Conservation (phyloP, 2,113 vertebrate genomes). For the Sinocyclocheilus anshuiensis region DNA sequence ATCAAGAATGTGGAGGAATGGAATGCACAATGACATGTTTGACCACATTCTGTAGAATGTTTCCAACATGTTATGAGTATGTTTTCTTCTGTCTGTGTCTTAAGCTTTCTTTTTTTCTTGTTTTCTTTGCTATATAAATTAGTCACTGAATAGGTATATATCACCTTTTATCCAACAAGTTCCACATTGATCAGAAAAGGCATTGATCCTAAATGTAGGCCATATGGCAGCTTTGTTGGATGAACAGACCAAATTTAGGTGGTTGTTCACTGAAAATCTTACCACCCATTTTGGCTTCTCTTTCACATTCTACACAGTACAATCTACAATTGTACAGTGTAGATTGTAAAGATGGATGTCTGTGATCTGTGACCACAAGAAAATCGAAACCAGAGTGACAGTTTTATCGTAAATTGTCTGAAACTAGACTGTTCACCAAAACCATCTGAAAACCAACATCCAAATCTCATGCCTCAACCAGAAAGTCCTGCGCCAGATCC, state of each 20-base stretch:
- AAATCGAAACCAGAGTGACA: no score
- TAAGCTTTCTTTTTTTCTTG: neutral
- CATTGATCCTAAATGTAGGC: neutral
- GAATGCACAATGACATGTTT: neutral
- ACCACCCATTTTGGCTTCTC: neutral
- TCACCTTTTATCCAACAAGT: neutral
- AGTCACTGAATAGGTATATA: neutral
- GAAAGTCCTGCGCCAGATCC: constrained; percentile 65
- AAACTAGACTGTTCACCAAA: no score
- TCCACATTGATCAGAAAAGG: neutral
- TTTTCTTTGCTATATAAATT: neutral
- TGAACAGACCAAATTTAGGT: neutral
- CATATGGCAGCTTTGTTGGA: neutral
- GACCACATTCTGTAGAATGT: neutral
- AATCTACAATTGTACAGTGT: no score
- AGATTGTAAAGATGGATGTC: no score
- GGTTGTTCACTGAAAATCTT: neutral
- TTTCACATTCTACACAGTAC: neutral
- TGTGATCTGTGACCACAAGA: no score
- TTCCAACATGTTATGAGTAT: neutral
- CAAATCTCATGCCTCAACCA: constrained; percentile 66
- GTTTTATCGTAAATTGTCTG: no score
- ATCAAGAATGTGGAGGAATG: neutral
- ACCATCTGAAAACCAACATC: neutral
- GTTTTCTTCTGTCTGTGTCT: neutral